Evolutionary conservation across 2,888 invertebrate species (phyloP).

Genomic region (Ferrisia virgata): DNA sequence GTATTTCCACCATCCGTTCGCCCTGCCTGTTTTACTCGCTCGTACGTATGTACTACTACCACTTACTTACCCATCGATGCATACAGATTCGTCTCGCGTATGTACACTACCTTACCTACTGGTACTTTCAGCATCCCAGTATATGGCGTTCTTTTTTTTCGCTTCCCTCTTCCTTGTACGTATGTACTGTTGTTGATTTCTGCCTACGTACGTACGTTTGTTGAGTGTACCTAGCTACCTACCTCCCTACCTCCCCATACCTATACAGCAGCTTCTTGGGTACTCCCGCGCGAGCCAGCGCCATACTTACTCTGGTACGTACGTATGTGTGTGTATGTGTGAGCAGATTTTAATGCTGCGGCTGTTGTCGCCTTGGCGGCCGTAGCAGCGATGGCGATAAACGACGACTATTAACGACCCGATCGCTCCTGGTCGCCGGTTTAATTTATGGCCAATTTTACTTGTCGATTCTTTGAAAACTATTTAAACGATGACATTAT

Average conservation of each 20-base stretch:
- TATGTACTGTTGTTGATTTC: too few relatives aligned
- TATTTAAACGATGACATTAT: conserved; percentile 46
- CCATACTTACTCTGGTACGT: background rate
- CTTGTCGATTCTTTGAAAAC: conserved; percentile 45
- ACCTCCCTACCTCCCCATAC: background rate
- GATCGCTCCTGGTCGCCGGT: conserved; percentile 42
- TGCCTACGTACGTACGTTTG: too few relatives aligned
- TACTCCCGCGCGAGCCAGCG: background rate
- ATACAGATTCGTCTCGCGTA: background rate
- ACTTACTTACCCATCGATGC: too few relatives aligned
- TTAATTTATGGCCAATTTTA: conserved; percentile 45
- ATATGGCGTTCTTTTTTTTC: background rate
- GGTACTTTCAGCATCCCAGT: background rate
- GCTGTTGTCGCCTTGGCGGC: background rate
- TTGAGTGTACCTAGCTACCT: too few relatives aligned
- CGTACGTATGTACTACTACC: too few relatives aligned
- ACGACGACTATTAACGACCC: conserved; percentile 36
- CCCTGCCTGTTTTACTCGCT: background rate
- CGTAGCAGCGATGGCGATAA: background rate
- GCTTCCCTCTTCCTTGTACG: background rate
- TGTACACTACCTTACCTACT: background rate
- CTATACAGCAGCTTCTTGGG: background rate
- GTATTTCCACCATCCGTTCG: background rate
- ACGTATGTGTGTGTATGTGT: too few relatives aligned
- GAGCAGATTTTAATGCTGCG: background rate